Conservation (phyloP, 2,888 invertebrate genomes). For the Subacronicta megacephala region DNA sequence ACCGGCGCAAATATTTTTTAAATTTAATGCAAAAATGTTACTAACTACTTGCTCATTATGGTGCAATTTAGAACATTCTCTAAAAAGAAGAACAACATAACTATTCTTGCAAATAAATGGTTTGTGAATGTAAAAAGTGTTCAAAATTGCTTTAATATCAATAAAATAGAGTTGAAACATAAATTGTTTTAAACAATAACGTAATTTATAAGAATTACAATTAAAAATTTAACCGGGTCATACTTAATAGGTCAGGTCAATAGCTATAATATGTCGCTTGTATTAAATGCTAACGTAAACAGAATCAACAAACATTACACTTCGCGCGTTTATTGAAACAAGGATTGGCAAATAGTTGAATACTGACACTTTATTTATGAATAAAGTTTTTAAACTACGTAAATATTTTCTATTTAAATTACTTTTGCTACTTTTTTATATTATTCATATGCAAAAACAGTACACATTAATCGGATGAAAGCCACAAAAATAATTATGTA, state of each 20-base stretch:
- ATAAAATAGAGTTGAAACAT: neutral
- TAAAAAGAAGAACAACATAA: neutral
- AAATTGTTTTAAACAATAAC: constrained; percentile 29
- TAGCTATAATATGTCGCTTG: constrained; percentile 55
- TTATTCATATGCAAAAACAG: too few species aligned
- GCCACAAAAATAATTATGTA: too few species aligned
- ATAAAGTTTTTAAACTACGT: too few species aligned
- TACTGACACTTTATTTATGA: too few species aligned
- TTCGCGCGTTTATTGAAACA: constrained; percentile 28
- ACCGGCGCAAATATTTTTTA: neutral
- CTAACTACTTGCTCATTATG: neutral
- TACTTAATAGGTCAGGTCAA: constrained; percentile 67
- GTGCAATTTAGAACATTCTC: neutral
- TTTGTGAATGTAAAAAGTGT: neutral
- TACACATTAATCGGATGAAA: too few species aligned
- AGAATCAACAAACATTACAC: constrained; percentile 45
- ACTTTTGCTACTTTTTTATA: too few species aligned
- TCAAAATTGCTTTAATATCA: neutral
- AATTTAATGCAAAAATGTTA: neutral
- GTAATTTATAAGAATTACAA: constrained; percentile 66
- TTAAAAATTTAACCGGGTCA: constrained; percentile 69
- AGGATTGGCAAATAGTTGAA: constrained; percentile 22
- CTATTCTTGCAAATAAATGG: neutral
- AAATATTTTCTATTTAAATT: too few species aligned
- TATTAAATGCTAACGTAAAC: constrained; percentile 56